These are phyloP conservation scores for Ramphastos sulfuratus DNA, from an alignment of 2,113 vertebrate species.

Conservation along the genomic window DNA sequence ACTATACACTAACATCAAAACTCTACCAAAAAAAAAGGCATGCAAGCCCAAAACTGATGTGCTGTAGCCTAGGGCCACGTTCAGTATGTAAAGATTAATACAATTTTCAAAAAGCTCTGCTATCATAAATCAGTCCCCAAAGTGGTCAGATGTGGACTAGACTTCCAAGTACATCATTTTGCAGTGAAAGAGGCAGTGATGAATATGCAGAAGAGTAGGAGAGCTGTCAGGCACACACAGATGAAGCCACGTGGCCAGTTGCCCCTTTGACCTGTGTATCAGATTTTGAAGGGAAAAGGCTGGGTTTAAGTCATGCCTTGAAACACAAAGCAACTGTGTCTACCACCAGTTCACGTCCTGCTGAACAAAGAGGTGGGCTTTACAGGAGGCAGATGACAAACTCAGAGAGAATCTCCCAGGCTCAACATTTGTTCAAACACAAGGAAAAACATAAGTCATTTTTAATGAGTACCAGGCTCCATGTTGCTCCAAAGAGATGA, in stretches of 20 bases:
- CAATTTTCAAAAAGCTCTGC: slow-evolving; percentile 6
- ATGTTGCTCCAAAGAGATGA: neutral
- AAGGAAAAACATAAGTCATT: neutral
- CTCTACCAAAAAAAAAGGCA: neutral
- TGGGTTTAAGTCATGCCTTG: slow-evolving; percentile 18
- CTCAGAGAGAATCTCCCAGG: slow-evolving; percentile 35
- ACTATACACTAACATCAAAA: slow-evolving; percentile 3
- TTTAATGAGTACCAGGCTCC: slow-evolving; percentile 5
- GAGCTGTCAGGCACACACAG: slow-evolving; percentile 3
- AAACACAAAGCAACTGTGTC: slow-evolving; percentile 55
- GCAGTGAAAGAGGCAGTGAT: neutral
- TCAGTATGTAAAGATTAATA: slow-evolving; percentile 53
- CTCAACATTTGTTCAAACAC: neutral
- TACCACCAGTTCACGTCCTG: neutral
- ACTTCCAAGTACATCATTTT: slow-evolving; percentile 60
- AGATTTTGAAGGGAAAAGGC: slow-evolving; percentile 49
- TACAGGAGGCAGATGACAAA: slow-evolving; percentile 51
- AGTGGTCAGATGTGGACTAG: slow-evolving; percentile 46
- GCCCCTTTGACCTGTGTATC: slow-evolving; percentile 16
- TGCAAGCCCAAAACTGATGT: neutral
- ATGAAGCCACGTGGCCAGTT: neutral
- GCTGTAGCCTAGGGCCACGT: neutral
- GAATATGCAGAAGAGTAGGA: slow-evolving; percentile 55
- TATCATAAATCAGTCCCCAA: slow-evolving; percentile 47
- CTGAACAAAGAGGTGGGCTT: slow-evolving; percentile 47